phyloP scores from a whole-genome alignment of 2,888 invertebrate genomes.

The Mythimna lalbum region DNA sequence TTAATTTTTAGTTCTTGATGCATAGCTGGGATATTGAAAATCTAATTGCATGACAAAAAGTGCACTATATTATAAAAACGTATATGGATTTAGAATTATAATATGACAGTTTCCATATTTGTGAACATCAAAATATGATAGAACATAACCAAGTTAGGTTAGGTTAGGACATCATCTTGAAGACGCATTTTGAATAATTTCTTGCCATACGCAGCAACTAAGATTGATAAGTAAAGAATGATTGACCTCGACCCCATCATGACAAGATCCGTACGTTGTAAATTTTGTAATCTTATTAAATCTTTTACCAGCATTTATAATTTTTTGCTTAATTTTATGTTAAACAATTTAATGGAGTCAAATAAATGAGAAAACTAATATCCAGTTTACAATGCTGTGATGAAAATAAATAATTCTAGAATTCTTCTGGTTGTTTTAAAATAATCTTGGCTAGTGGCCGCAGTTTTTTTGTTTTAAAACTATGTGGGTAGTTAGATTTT shows the following conservation, averaged over 20 bases:
- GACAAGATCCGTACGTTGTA: conserved; percentile 14
- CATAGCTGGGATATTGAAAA: background rate
- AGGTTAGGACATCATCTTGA: conserved; percentile 13
- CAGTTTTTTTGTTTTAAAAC: conserved; percentile 7
- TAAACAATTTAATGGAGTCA: background rate
- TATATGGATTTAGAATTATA: background rate
- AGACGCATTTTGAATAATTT: conserved; percentile 32
- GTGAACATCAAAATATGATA: conserved; percentile 10
- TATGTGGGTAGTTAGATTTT: background rate
- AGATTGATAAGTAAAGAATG: conserved; percentile 39
- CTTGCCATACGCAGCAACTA: conserved; percentile 14
- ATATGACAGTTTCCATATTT: conserved; percentile 18
- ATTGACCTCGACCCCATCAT: conserved; percentile 50
- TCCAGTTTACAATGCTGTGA: too few relatives aligned
- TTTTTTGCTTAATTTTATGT: background rate
- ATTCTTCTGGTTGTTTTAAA: conserved; percentile 17
- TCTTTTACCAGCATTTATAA: background rate
- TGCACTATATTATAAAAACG: too few relatives aligned
- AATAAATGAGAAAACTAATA: background rate
- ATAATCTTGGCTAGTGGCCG: conserved; percentile 37
- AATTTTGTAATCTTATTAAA: conserved; percentile 3
- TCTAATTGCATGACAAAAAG: background rate
- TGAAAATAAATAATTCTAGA: background rate
- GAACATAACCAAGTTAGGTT: background rate
- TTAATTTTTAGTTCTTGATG: too few relatives aligned